Percentiles rank a stretch among this genome's conserved stretches.
These are phyloP conservation scores for Napeogenes inachia DNA, from an alignment of 2,888 invertebrate genomes.

Conservation along the genomic window DNA sequence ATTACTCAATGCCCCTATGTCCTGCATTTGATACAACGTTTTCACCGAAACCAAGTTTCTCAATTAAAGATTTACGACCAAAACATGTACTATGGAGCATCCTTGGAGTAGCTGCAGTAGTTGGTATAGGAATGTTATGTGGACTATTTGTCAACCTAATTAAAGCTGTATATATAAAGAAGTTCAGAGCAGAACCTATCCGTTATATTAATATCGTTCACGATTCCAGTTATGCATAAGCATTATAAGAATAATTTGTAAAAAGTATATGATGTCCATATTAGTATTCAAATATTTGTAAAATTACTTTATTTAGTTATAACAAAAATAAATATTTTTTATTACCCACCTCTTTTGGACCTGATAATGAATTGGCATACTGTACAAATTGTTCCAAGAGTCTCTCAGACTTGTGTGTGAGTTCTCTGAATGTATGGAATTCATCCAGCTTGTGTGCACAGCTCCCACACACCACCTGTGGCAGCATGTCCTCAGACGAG, in stretches of 20 bases:
- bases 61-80: slow-evolving; percentile 53
- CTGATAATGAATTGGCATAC: slow-evolving; percentile 82
- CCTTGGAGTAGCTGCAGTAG: slow-evolving; percentile 59
- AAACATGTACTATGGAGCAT: slow-evolving; percentile 70
- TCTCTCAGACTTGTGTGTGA: slow-evolving; percentile 85
- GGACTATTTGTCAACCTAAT: slow-evolving; percentile 59
- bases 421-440: slow-evolving; percentile 85
- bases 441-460: slow-evolving; percentile 87
- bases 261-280: slow-evolving; percentile 13
- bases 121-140: slow-evolving; percentile 57
- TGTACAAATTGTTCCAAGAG: slow-evolving; percentile 86
- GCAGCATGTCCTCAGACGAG: slow-evolving; percentile 85
- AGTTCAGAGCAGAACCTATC: slow-evolving; percentile 56
- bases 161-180: slow-evolving; percentile 57
- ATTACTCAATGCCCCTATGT: slow-evolving; percentile 60
- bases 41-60: slow-evolving; percentile 46
- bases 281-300: slow-evolving; percentile 16
- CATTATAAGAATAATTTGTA: slow-evolving; percentile 22
- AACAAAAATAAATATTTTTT: slow-evolving; percentile 27
- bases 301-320: slow-evolving; percentile 9
- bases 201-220: slow-evolving; percentile 59
- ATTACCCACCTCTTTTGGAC: slow-evolving; percentile 80
- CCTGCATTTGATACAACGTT: slow-evolving; percentile 60
- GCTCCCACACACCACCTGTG: slow-evolving; percentile 85
- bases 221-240: slow-evolving; percentile 59